Evolutionary conservation across 2,113 vertebrate genomes (phyloP), one percentile per base, ranked within the genome.

Genomic region (Cyanistes caeruleus): DNA sequence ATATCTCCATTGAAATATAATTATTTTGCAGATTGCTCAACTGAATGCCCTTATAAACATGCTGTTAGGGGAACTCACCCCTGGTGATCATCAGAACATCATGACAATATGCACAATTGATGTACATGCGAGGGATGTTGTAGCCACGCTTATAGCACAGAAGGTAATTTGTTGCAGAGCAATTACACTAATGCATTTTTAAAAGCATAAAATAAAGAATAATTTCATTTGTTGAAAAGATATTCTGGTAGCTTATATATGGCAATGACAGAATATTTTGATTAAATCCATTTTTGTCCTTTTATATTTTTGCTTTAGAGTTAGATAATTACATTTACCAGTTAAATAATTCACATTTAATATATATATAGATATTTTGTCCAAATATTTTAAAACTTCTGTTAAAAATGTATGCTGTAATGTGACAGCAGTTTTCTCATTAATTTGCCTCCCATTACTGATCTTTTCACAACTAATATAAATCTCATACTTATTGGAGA

Each of bases 171-270:
- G 98, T 98, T 98, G 93, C 97, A 98, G 97, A 98, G 98, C 99
- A 99, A 99, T 99, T 99, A 99, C 98, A 98, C 98, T 99, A 99
- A 99, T 99, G 99, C 98, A 98, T 99, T 99, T 98, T 98, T 98
- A 98, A 99, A 99, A 99, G 98, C 98, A 97, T 97, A 98, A 98
- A 98, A 98, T 98, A 98, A 98, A 98, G 98, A 98, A 98, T 98
- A 97, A 97, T 98, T 98, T 98, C 97, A 97, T 98, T 98, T 98
- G 97, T 97, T 98, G 97, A 97, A 98, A 98, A 98, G 98, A 98
- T 98, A 98, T 98, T 98, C 98, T 98, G 95, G 98, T 98, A 98
- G 97, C 96, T 98, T 98, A 96, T 96, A 96, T 98, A 98, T 98
- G 97, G 97, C 93, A 96, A 93, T 98, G 98, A 99, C 98, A 98